Conservation (phyloP, 2,888 invertebrate genomes). For the Griposia aprilina region DNA sequence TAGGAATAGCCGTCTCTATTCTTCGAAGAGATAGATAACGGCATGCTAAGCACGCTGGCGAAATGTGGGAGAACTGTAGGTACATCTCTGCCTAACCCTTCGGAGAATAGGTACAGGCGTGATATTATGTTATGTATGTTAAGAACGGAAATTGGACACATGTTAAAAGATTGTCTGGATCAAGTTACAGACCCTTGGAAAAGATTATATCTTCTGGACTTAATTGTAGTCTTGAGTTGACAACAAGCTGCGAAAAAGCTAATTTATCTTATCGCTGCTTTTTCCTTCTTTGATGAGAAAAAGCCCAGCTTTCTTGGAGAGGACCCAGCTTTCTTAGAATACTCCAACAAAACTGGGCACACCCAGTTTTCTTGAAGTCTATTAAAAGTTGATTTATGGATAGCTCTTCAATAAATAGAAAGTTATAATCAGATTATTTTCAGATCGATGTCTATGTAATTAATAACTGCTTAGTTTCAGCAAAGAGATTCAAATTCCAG, state of each 20-base stretch:
- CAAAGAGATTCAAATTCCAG: slow-evolving; percentile 16
- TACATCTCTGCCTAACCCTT: background rate
- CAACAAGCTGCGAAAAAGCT: background rate
- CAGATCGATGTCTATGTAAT: slow-evolving; percentile 18
- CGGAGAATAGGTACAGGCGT: background rate
- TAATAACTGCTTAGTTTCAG: slow-evolving; percentile 29
- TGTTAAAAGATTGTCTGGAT: background rate
- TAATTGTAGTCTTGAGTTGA: background rate
- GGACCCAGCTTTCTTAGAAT: too few species aligned
- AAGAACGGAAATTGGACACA: background rate
- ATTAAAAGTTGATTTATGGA: background rate
- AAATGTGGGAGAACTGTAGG: background rate
- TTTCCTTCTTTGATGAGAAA: background rate
- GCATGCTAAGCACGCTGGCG: too few species aligned
- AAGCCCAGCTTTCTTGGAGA: background rate
- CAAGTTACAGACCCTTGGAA: background rate
- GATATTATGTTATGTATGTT: background rate
- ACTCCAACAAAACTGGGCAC: too few species aligned
- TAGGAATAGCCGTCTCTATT: too few species aligned
- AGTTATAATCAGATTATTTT: too few species aligned
- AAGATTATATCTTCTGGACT: background rate
- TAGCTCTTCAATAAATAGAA: background rate
- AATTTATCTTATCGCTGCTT: background rate
- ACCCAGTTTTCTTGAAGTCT: background rate
- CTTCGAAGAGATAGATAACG: too few species aligned